Conservation (phyloP, 1,140 invertebrate species). For the Drosophila navojoa region DNA sequence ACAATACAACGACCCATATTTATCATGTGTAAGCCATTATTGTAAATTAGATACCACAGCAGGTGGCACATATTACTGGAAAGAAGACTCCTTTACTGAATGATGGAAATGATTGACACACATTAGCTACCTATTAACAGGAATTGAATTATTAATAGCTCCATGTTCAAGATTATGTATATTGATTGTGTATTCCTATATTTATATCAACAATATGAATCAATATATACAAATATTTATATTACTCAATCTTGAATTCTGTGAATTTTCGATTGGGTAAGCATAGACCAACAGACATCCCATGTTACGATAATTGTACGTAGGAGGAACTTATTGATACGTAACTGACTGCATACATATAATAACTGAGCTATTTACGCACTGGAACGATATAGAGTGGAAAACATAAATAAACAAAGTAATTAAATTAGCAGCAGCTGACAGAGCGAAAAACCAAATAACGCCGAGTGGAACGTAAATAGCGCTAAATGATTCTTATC, state of each 20-base stretch:
- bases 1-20: too few species aligned
- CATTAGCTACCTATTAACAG: too few species aligned
- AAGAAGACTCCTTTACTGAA: too few species aligned
- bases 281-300: background rate
- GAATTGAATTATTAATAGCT: too few species aligned
- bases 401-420: conserved; percentile 60
- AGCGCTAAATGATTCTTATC: conserved; percentile 31
- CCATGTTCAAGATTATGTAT: too few species aligned
- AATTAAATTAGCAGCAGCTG: conserved; percentile 61
- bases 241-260: too few species aligned
- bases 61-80: too few species aligned
- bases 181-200: too few species aligned
- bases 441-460: conserved; percentile 32
- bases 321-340: background rate
- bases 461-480: conserved; percentile 43
- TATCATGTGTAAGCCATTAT: too few species aligned
- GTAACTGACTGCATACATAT: background rate
- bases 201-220: background rate
- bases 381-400: conserved; percentile 26
- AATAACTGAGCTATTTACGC: conserved; percentile 35
- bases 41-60: too few species aligned
- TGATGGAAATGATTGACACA: too few species aligned
- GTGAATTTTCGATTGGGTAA: background rate
- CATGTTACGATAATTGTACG: background rate
- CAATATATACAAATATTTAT: background rate